phyloP scores from a whole-genome alignment of 2,113 vertebrate genomes.

The Prionailurus viverrinus region DNA sequence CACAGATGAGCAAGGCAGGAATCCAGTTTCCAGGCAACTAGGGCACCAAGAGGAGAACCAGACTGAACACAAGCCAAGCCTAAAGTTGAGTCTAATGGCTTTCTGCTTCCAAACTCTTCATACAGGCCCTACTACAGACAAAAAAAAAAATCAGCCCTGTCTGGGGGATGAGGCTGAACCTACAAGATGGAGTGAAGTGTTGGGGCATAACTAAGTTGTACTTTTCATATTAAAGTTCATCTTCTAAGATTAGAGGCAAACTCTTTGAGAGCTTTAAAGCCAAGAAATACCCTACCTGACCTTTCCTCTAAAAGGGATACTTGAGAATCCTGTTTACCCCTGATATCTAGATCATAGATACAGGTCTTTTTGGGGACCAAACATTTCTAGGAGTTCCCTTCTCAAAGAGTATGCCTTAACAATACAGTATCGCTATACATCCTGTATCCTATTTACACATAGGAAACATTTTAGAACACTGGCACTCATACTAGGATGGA shows the following conservation, averaged over 20 bases:
- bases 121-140: fast-evolving
- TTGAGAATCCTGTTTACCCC: neutral
- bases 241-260: slow-evolving; percentile 11
- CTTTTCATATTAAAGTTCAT: neutral
- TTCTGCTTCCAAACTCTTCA: neutral
- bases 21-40: slow-evolving; percentile 67
- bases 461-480: neutral
- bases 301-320: neutral
- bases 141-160: neutral
- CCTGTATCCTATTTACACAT: neutral
- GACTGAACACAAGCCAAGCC: neutral
- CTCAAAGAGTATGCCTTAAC: neutral
- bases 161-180: neutral
- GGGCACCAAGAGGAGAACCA: neutral
- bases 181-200: neutral
- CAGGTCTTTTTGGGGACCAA: too few relatives aligned
- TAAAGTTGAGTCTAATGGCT: neutral
- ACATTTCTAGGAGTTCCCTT: neutral
- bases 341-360: neutral
- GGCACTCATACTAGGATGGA: neutral
- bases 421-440: neutral
- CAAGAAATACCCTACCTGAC: neutral
- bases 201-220: neutral
- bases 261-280: neutral
- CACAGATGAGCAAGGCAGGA: neutral